phyloP scores from a whole-genome alignment of 2,888 invertebrate genomes.

The Sinohyriopsis cumingii region DNA sequence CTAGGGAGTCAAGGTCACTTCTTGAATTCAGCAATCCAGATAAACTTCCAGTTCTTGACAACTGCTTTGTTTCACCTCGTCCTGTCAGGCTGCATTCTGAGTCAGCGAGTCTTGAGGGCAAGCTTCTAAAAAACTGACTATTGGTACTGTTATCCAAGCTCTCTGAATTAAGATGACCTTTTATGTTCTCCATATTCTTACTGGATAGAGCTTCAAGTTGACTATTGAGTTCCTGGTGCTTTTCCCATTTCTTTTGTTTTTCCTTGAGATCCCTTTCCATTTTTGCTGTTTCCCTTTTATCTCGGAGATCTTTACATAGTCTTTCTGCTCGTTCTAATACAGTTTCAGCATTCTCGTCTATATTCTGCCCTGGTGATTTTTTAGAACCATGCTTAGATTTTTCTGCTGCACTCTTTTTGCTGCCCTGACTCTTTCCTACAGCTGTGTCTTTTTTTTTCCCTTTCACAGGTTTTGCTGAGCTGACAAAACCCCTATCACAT shows the following conservation, averaged over 20 bases:
- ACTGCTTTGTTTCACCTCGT: background rate
- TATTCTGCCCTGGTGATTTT: slow-evolving; percentile 2
- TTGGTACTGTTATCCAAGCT: no score
- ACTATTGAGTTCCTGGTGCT: slow-evolving; percentile 39
- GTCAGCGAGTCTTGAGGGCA: no score
- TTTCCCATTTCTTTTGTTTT: slow-evolving; percentile 44
- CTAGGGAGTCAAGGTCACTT: background rate
- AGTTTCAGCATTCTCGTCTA: slow-evolving; percentile 21
- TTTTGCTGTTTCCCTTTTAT: slow-evolving; percentile 46
- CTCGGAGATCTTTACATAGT: slow-evolving; percentile 53
- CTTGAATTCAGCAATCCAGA: slow-evolving; percentile 2
- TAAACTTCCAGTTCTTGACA: no score
- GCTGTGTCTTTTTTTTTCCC: background rate
- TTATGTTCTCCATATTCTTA: slow-evolving; percentile 45
- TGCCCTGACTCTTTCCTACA: slow-evolving; percentile 3
- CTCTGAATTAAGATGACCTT: slow-evolving; percentile 35
- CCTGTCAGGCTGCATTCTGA: background rate
- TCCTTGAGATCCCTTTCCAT: slow-evolving; percentile 34
- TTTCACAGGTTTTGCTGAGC: background rate
- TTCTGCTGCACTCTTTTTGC: slow-evolving; percentile 8
- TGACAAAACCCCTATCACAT: no score
- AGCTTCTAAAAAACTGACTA: no score
- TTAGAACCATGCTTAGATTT: slow-evolving; percentile 7
- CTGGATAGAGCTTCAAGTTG: slow-evolving; percentile 40
- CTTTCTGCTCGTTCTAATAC: slow-evolving; percentile 57